These are phyloP conservation scores for Prionace glauca DNA, from an alignment of 2,797 vertebrate species.

Conservation along the genomic window DNA sequence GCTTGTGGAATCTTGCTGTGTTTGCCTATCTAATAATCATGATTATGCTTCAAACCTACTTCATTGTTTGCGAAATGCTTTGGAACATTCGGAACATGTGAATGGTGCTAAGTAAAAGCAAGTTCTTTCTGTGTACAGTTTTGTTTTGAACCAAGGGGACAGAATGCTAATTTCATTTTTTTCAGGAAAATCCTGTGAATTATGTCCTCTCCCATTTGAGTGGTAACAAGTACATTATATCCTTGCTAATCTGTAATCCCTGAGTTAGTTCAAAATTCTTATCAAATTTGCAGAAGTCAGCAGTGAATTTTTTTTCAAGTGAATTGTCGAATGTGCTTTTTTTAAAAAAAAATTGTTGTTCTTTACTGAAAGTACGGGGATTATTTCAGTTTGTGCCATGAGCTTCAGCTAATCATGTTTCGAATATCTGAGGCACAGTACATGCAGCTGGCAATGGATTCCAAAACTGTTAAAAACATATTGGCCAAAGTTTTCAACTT, in stretches of 20 bases:
- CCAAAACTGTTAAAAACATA: constrained; percentile 21
- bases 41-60: background rate
- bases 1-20: background rate
- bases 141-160: background rate
- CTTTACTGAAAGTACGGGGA: background rate
- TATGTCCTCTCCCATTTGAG: background rate
- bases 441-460: constrained; percentile 17
- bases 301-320: background rate
- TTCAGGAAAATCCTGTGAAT: too few relatives aligned
- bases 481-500: background rate
- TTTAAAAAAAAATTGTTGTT: background rate
- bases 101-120: background rate
- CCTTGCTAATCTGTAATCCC: background rate
- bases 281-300: background rate
- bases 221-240: background rate
- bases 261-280: background rate
- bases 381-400: background rate
- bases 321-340: background rate
- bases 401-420: background rate
- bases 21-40: too few relatives aligned
- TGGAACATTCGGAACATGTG: background rate
- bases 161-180: background rate
- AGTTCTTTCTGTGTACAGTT: background rate
- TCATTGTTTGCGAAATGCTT: background rate
- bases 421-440: background rate